Percentiles rank a stretch among this genome's conserved stretches.
phyloP scores from a whole-genome alignment of 2,797 vertebrate species.

The Eupleurogrammus muticus region DNA sequence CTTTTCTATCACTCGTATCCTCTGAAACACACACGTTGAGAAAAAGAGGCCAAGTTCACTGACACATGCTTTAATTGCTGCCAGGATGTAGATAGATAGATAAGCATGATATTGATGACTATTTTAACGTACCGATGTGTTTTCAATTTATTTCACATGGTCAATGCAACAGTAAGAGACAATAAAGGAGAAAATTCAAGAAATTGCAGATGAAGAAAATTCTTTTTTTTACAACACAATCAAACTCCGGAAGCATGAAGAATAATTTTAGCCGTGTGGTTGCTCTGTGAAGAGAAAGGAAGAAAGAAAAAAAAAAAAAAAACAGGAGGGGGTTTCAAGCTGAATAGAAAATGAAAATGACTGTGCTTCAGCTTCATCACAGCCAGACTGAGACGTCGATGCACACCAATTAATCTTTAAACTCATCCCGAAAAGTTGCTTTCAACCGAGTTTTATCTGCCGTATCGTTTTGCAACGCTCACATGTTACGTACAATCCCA shows the following conservation, averaged over 20 bases:
- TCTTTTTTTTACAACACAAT: neutral
- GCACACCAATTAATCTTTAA: neutral
- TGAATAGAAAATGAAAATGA: slow-evolving; percentile 26
- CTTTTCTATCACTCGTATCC: neutral
- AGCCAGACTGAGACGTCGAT: slow-evolving; percentile 6
- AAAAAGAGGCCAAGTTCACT: neutral
- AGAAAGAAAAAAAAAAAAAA: too few relatives aligned
- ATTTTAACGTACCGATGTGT: neutral
- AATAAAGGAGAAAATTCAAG: neutral
- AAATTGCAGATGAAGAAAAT: neutral
- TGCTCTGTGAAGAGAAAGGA: too few relatives aligned
- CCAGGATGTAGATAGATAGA: neutral
- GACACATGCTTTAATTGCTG: neutral
- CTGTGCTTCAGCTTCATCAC: neutral
- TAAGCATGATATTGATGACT: neutral
- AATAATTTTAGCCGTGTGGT: neutral
- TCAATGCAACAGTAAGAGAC: neutral
- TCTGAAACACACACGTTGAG: neutral
- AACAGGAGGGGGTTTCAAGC: slow-evolving; percentile 2
- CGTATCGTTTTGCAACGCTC: neutral
- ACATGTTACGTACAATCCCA: slow-evolving; percentile 1
- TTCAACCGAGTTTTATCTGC: neutral
- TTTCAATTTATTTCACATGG: neutral
- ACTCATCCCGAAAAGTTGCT: neutral
- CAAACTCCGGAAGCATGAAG: neutral